phyloP scores from a whole-genome alignment of 2,113 vertebrate species.

The Pheucticus melanocephalus region DNA sequence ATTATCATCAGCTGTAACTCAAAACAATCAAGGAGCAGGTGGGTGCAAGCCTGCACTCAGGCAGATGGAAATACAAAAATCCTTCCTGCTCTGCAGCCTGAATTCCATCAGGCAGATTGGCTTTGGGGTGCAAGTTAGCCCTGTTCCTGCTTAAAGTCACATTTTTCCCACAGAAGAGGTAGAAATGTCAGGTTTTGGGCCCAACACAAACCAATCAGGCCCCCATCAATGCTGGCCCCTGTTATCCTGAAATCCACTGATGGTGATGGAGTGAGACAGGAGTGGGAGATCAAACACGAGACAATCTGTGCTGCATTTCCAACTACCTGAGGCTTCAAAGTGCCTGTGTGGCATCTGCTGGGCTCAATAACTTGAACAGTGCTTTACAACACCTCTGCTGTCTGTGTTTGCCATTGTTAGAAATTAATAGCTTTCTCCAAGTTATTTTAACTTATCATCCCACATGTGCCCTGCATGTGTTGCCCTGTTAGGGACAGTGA shows the following conservation, averaged over 20 bases:
- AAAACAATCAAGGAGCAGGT: background rate
- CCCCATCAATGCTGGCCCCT: background rate
- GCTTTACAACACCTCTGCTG: background rate
- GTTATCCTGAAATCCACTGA: constrained; percentile 11
- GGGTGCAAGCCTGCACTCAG: background rate
- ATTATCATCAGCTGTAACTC: background rate
- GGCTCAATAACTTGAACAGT: background rate
- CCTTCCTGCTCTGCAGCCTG: background rate
- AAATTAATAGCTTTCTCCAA: background rate
- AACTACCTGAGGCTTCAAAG: background rate
- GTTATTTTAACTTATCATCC: background rate
- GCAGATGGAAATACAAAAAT: background rate
- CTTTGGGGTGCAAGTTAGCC: background rate
- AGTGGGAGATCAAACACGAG: background rate
- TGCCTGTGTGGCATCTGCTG: background rate
- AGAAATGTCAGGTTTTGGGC: background rate
- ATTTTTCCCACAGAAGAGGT: background rate
- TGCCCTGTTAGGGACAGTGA: background rate
- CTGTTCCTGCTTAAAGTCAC: background rate
- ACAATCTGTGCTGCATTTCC: background rate
- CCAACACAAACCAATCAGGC: background rate
- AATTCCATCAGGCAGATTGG: background rate
- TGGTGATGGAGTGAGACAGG: background rate
- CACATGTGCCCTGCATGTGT: background rate
- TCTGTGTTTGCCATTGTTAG: background rate